Percentiles rank a stretch among this genome's conserved stretches.
These are phyloP conservation scores for Apis dorsata DNA, from an alignment of 1,140 invertebrate species.

Conservation along the genomic window DNA sequence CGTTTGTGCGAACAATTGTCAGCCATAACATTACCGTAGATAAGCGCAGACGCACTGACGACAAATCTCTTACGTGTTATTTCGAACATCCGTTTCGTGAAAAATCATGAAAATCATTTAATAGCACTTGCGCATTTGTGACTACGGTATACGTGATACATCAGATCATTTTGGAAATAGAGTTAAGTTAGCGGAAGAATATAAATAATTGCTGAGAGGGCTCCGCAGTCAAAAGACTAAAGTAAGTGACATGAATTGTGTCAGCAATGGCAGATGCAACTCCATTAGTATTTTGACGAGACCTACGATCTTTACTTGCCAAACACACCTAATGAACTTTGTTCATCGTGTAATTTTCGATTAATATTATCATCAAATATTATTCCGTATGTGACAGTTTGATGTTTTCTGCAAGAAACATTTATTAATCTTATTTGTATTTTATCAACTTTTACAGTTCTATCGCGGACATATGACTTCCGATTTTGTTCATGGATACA, in stretches of 20 bases:
- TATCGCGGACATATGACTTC: conserved; percentile 38
- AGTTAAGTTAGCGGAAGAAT: background rate
- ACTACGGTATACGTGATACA: conserved; percentile 22
- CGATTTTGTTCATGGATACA: conserved; percentile 14
- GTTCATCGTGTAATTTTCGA: background rate
- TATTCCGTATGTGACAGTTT: background rate
- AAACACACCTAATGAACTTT: conserved; percentile 9
- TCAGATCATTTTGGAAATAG: conserved; percentile 27
- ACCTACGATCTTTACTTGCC: background rate
- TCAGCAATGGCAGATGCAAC: conserved; percentile 34
- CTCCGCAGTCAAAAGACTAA: background rate
- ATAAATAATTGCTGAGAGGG: background rate
- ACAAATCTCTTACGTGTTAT: conserved; percentile 64
- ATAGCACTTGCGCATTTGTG: conserved; percentile 58
- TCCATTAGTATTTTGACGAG: conserved; percentile 22
- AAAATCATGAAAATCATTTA: conserved; percentile 60
- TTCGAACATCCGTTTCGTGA: conserved; percentile 63
- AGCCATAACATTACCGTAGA: background rate
- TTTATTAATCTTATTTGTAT: background rate
- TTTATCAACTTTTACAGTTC: conserved; percentile 8
- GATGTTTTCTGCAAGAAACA: background rate
- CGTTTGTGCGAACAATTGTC: background rate
- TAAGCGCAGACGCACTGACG: background rate
- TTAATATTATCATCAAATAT: conserved; percentile 2
- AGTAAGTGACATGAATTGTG: conserved; percentile 47